phyloP scores from a whole-genome alignment of 2,113 vertebrate species.

The Abramis brama region DNA sequence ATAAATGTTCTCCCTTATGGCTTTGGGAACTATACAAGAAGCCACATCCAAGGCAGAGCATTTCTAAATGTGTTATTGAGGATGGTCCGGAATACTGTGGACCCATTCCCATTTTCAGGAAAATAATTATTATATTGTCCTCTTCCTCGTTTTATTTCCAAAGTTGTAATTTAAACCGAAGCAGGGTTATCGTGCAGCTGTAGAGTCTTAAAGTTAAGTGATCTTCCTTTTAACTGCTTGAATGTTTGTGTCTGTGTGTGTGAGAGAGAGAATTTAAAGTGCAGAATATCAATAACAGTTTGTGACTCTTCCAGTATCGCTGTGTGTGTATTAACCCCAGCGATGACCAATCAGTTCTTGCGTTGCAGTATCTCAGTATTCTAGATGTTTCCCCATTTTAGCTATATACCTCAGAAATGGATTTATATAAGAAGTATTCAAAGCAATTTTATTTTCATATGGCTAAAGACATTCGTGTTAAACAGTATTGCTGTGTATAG shows the following conservation, averaged over 20 bases:
- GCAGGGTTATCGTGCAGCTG: neutral
- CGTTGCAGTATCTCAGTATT: constrained; percentile 77
- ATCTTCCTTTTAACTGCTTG: neutral
- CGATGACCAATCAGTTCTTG: constrained; percentile 82
- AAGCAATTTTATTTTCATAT: constrained; percentile 53
- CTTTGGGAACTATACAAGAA: constrained; percentile 39
- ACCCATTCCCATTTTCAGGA: neutral
- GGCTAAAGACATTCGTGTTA: neutral
- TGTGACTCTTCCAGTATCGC: constrained; percentile 70
- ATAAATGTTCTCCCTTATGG: neutral
- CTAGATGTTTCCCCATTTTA: constrained; percentile 67
- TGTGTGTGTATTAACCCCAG: constrained; percentile 65
- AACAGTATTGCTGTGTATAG: constrained; percentile 36
- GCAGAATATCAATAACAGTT: constrained; percentile 56
- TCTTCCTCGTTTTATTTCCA: neutral
- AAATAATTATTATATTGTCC: neutral
- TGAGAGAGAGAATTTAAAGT: constrained; percentile 13
- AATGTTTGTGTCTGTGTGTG: neutral
- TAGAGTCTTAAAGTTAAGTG: constrained; percentile 22
- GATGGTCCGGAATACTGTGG: neutral
- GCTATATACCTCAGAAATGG: constrained; percentile 54
- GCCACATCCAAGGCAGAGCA: neutral
- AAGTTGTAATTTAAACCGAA: neutral
- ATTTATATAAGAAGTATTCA: constrained; percentile 54
- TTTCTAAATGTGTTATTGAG: constrained; percentile 29